These are phyloP conservation scores for Drosophila azteca DNA, from an alignment of 1,140 invertebrate genomes.

Conservation along the genomic window DNA sequence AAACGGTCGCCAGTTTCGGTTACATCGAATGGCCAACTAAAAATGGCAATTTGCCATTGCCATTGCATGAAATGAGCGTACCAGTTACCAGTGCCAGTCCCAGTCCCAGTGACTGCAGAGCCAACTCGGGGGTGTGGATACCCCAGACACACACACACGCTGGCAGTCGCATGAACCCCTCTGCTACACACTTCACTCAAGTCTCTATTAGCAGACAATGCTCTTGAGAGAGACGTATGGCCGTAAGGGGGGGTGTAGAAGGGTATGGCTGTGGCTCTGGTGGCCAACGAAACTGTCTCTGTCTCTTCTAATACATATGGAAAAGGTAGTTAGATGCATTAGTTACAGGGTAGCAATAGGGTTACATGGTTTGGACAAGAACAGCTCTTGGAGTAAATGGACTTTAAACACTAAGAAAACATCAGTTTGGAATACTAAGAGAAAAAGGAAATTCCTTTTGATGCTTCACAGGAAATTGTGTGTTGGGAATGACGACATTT, in stretches of 20 bases:
- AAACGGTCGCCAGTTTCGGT: slow-evolving; percentile 75
- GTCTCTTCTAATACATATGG: slow-evolving; percentile 58
- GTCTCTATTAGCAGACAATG: slow-evolving; percentile 83
- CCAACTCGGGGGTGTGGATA: slow-evolving; percentile 10
- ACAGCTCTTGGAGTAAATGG: no score
- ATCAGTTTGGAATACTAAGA: no score
- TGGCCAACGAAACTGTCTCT: slow-evolving; percentile 44
- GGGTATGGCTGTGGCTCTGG: slow-evolving; percentile 14
- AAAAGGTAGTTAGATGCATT: slow-evolving; percentile 59
- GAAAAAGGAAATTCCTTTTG: no score
- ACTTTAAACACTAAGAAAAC: no score
- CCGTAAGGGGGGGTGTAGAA: neutral
- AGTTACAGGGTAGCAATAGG: slow-evolving; percentile 20
- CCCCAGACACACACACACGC: slow-evolving; percentile 1
- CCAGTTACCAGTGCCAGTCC: no score
- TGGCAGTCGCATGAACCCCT: no score
- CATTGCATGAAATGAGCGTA: slow-evolving; percentile 62
- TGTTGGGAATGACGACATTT: no score
- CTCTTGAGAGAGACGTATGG: slow-evolving; percentile 27
- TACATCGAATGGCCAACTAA: slow-evolving; percentile 79
- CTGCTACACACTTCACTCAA: slow-evolving; percentile 68
- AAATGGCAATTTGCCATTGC: slow-evolving; percentile 83
- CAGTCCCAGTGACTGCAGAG: slow-evolving; percentile 11
- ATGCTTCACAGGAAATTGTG: no score
- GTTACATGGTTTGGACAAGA: neutral